A percentile compares a stretch with the other conserved stretches of the same genome.
Conservation (phyloP, 1,140 invertebrate species). For the Mya arenaria region DNA sequence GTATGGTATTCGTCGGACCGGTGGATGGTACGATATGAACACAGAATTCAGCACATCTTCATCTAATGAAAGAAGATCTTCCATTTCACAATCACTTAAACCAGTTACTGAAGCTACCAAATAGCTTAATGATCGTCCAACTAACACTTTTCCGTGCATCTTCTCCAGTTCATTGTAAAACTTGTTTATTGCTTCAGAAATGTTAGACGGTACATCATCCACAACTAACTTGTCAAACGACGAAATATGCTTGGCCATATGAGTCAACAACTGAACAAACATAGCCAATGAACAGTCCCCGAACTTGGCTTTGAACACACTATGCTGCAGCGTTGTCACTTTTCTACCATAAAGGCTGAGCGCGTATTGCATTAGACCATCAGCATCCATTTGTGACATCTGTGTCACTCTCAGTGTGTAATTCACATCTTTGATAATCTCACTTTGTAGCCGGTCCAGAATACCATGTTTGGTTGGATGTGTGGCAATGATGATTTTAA, state of each 20-base stretch:
- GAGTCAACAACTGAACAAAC: slow-evolving; percentile 67
- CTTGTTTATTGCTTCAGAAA: slow-evolving; percentile 60
- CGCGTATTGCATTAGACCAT: slow-evolving; percentile 64
- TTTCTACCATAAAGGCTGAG: slow-evolving; percentile 62
- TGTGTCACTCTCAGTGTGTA: slow-evolving; percentile 67
- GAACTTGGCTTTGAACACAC: slow-evolving; percentile 85
- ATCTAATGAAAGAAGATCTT: slow-evolving; percentile 78
- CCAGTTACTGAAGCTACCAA: slow-evolving; percentile 75
- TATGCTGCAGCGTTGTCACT: slow-evolving; percentile 61
- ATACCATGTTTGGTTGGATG: slow-evolving; percentile 61
- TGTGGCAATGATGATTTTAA: slow-evolving; percentile 76
- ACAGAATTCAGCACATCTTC: slow-evolving; percentile 76
- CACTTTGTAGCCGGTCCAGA: slow-evolving; percentile 59
- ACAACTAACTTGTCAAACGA: slow-evolving; percentile 56
- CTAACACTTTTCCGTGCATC: slow-evolving; percentile 68
- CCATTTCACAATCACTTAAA: slow-evolving; percentile 78
- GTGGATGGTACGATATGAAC: slow-evolving; percentile 65
- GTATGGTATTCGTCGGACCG: slow-evolving; percentile 67
- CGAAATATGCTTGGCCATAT: slow-evolving; percentile 62
- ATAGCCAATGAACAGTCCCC: slow-evolving; percentile 69
- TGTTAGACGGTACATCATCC: slow-evolving; percentile 50
- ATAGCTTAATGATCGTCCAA: slow-evolving; percentile 89
- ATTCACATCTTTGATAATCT: slow-evolving; percentile 59
- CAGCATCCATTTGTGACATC: slow-evolving; percentile 59
- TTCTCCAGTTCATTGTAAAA: slow-evolving; percentile 71